Conservation (phyloP, 2,113 vertebrate genomes). For the Speoplatyrhinus poulsoni region DNA sequence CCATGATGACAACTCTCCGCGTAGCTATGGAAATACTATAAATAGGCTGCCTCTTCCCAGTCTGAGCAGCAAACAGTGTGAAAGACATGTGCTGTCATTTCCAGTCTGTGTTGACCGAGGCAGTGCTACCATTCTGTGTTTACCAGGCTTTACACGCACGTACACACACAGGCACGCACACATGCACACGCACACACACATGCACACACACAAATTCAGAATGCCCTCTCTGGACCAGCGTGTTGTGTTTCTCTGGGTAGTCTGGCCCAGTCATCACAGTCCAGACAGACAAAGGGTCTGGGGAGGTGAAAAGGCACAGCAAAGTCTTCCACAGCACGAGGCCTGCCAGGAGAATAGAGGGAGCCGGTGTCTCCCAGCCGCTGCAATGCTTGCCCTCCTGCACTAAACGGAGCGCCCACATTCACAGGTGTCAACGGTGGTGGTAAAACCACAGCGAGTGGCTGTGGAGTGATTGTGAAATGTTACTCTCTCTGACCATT, state of each 20-base stretch:
- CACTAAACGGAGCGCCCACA: neutral
- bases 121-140: neutral
- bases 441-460: neutral
- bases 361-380: neutral
- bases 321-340: constrained; percentile 15
- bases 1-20: neutral
- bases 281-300: constrained; percentile 42
- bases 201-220: neutral
- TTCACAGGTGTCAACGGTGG: constrained; percentile 5
- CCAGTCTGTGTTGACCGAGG: neutral
- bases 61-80: neutral
- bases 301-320: constrained; percentile 39
- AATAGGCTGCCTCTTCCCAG: neutral
- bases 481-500: neutral
- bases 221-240: constrained; percentile 19
- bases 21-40: neutral
- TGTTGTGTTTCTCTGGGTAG: constrained; percentile 39
- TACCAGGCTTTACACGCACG: neutral
- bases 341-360: constrained; percentile 10
- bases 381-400: too few species aligned
- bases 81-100: neutral
- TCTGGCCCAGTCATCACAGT: constrained; percentile 42
- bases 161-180: neutral
- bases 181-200: too few species aligned
- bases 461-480: constrained; percentile 27